Conservation (phyloP, 2,888 invertebrate species). For the Ichneumon xanthorius region DNA sequence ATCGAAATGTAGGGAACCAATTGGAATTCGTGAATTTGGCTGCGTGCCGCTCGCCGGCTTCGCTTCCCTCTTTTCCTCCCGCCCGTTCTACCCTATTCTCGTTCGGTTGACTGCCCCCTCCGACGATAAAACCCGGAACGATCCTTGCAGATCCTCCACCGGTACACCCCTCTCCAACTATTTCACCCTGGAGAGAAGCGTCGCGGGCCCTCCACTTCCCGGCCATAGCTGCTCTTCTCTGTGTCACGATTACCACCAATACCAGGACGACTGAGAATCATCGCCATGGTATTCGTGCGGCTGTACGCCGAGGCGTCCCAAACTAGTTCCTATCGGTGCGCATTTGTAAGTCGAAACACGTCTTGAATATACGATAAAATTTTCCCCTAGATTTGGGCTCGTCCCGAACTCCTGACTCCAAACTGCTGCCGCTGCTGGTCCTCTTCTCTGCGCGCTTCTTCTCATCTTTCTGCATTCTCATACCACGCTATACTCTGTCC, state of each 20-base stretch:
- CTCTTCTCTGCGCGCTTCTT: constrained; percentile 33
- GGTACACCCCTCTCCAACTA: constrained; percentile 36
- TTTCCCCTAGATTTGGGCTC: constrained; percentile 79
- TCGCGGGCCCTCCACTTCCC: constrained; percentile 42
- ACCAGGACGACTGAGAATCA: constrained; percentile 3
- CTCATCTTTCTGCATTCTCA: constrained; percentile 22
- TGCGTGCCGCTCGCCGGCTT: constrained; percentile 46
- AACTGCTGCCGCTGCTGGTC: constrained; percentile 38
- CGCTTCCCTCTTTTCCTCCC: constrained; percentile 44
- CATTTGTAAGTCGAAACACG: constrained; percentile 81
- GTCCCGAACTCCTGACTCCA: constrained; percentile 64
- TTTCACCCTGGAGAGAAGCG: constrained; percentile 32
- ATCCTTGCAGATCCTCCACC: constrained; percentile 26
- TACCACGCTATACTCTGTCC: not conserved
- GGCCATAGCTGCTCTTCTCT: constrained; percentile 6
- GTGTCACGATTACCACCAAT: constrained; percentile 8
- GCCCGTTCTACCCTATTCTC: constrained; percentile 38
- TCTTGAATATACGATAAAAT: constrained; percentile 83
- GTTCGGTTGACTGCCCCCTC: constrained; percentile 5
- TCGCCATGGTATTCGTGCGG: constrained; percentile 26
- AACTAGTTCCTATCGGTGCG: constrained; percentile 22
- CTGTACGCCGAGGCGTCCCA: constrained; percentile 14
- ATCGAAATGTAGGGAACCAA: constrained; percentile 45
- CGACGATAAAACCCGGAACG: constrained; percentile 31
- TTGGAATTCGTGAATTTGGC: constrained; percentile 61